Evolutionary conservation across 2,113 vertebrate genomes (phyloP).

Genomic region (Stigmatopora argus): DNA sequence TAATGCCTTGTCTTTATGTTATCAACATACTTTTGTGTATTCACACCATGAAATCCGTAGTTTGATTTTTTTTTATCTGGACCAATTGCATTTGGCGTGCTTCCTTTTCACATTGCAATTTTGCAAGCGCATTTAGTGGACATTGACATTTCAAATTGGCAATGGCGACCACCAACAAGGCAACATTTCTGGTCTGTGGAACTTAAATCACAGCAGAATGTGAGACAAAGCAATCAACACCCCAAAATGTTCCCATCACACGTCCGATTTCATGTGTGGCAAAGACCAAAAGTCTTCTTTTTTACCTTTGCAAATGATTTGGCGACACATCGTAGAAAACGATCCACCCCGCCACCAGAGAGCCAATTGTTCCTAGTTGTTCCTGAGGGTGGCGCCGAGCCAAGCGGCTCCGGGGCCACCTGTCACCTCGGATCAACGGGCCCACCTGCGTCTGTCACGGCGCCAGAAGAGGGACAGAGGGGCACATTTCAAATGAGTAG

Average conservation of each 20-base stretch:
- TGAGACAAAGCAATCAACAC: too few relatives aligned
- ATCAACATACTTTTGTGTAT: too few relatives aligned
- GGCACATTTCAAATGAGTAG: constrained; percentile 41
- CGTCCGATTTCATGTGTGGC: not conserved
- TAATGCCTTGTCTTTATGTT: too few relatives aligned
- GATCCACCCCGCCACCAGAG: constrained; percentile 26
- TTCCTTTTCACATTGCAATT: too few relatives aligned
- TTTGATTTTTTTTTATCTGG: too few relatives aligned
- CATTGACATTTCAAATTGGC: too few relatives aligned
- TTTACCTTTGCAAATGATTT: constrained; percentile 37
- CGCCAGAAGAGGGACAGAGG: not conserved
- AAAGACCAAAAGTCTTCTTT: not conserved
- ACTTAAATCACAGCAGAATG: too few relatives aligned
- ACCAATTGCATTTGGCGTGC: too few relatives aligned
- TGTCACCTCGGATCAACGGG: constrained; percentile 62
- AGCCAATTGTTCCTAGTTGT: constrained; percentile 32
- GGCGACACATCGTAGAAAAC: constrained; percentile 19
- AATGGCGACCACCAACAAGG: too few relatives aligned
- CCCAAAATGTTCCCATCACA: not conserved
- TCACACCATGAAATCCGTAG: not conserved
- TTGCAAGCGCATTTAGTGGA: too few relatives aligned
- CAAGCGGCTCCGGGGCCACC: constrained; percentile 47
- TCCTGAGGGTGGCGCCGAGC: constrained; percentile 45
- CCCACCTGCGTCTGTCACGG: constrained; percentile 53
- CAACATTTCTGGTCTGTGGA: too few relatives aligned